A percentile compares a stretch with the other conserved stretches of the same genome.
Conservation (phyloP, 2,797 vertebrate genomes). For the Centroberyx gerrardi region DNA sequence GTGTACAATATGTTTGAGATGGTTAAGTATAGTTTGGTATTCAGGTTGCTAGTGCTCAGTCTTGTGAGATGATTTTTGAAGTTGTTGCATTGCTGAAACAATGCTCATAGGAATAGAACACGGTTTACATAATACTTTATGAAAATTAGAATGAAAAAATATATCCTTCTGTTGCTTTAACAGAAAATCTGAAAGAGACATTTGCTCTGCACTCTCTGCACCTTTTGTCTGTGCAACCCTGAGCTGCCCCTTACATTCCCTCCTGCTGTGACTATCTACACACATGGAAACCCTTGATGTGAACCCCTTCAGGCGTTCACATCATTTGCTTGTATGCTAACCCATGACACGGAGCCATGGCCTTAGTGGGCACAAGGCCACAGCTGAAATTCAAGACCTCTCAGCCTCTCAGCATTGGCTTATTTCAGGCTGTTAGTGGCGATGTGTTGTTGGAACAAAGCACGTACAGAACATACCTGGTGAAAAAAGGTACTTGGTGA, state of each 20-base stretch:
- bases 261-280: constrained; percentile 20
- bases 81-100: neutral
- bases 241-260: neutral
- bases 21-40: neutral
- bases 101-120: neutral
- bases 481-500: neutral
- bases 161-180: neutral
- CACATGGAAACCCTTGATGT: constrained; percentile 34
- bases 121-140: neutral
- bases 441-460: constrained; percentile 8
- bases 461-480: no score
- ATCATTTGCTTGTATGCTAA: constrained; percentile 26
- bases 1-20: constrained; percentile 1
- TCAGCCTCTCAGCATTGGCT: constrained; percentile 27
- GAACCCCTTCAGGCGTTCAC: constrained; percentile 29
- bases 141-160: neutral
- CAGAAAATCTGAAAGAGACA: neutral
- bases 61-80: neutral
- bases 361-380: constrained; percentile 10
- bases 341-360: constrained; percentile 17
- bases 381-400: constrained; percentile 24
- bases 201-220: neutral
- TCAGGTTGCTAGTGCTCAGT: neutral
- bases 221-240: neutral
- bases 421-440: constrained; percentile 11